A percentile compares a stretch with the other conserved stretches of the same genome.
Evolutionary conservation across 2,888 invertebrate genomes (phyloP).

Genomic region (Meandrusa payeni): DNA sequence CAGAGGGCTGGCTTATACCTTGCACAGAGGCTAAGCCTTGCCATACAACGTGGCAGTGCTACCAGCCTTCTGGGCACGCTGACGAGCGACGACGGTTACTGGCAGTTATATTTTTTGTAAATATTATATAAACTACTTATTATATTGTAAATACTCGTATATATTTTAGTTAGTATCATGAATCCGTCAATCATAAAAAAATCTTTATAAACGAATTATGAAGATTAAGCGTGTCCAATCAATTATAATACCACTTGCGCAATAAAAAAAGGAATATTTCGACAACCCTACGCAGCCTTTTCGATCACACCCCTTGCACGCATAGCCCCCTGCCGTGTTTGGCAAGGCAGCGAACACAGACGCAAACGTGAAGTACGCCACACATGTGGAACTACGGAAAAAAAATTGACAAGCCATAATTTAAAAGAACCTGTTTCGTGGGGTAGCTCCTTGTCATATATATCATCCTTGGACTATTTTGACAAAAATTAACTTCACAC

Average conservation of each 20-base stretch:
- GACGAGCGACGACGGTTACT: too few species aligned
- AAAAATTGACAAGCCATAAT: slow-evolving; percentile 68
- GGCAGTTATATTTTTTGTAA: too few species aligned
- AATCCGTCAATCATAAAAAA: too few species aligned
- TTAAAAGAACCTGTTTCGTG: slow-evolving; percentile 68
- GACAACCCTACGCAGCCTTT: slow-evolving; percentile 54
- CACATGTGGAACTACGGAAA: slow-evolving; percentile 29
- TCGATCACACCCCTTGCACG: slow-evolving; percentile 62
- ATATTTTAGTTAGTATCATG: too few species aligned
- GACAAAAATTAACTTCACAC: not conserved
- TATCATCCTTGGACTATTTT: slow-evolving; percentile 29
- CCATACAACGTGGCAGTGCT: too few species aligned
- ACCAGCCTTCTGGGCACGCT: too few species aligned
- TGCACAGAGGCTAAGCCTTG: too few species aligned
- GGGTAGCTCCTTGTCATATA: slow-evolving; percentile 57
- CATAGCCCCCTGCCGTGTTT: slow-evolving; percentile 57
- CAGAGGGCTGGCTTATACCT: too few species aligned
- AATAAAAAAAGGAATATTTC: slow-evolving; percentile 10
- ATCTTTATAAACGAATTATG: too few species aligned
- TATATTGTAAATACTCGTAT: too few species aligned
- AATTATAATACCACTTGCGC: not conserved
- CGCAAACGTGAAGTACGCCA: slow-evolving; percentile 29
- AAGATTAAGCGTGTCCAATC: not conserved
- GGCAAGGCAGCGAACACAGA: slow-evolving; percentile 54
- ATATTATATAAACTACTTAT: too few species aligned